These are phyloP conservation scores for Macrotis lagotis DNA, from an alignment of 2,113 vertebrate species.

Conservation along the genomic window DNA sequence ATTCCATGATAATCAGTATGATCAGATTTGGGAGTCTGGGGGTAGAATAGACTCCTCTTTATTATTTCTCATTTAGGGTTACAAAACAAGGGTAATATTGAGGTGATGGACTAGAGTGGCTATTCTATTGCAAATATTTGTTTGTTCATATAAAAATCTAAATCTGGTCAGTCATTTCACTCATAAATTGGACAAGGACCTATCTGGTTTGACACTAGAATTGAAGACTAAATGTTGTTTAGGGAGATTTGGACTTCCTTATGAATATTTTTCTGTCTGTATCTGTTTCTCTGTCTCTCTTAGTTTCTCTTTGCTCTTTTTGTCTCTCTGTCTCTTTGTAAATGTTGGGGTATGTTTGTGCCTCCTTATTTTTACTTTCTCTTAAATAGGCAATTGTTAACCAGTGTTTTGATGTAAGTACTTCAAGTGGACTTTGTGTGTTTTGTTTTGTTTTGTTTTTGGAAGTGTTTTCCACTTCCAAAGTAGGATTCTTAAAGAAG, in stretches of 20 bases:
- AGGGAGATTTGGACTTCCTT: neutral
- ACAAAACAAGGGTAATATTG: neutral
- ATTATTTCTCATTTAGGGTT: neutral
- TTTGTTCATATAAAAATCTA: neutral
- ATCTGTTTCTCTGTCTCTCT: neutral
- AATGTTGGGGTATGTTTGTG: neutral
- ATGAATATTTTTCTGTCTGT: neutral
- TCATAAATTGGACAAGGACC: neutral
- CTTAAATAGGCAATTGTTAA: neutral
- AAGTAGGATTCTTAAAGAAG: neutral
- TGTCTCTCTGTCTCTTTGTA: neutral
- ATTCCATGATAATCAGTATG: neutral
- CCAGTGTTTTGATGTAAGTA: neutral
- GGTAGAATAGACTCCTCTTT: neutral
- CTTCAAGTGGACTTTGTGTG: neutral
- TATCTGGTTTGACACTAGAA: neutral
- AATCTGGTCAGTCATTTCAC: neutral
- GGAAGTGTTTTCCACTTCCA: neutral
- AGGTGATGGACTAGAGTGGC: neutral
- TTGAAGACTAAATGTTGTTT: neutral
- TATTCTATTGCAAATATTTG: neutral
- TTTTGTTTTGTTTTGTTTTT: neutral
- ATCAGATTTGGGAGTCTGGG: neutral
- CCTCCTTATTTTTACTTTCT: neutral
- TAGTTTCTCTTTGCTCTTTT: neutral